Conservation (phyloP, 1,140 invertebrate genomes). For the Drosophila cardini region DNA sequence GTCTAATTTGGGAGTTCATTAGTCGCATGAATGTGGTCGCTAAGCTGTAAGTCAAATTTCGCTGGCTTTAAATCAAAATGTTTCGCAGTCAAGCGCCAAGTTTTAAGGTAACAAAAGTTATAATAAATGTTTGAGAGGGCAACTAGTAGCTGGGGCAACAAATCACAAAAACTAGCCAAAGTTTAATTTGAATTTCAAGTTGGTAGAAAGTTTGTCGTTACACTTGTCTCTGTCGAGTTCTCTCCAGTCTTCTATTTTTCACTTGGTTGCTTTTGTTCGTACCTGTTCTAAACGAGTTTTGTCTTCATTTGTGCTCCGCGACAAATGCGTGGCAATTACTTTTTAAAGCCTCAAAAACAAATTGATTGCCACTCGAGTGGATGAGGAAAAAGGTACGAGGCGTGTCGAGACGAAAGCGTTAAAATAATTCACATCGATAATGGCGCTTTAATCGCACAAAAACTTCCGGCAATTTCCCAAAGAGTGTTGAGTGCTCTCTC, state of each 20-base stretch:
- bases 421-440: slow-evolving; percentile 83
- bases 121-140: slow-evolving; percentile 57
- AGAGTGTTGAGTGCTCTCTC: slow-evolving; percentile 69
- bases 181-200: slow-evolving; percentile 82
- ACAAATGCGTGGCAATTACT: slow-evolving; percentile 78
- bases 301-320: slow-evolving; percentile 33
- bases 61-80: slow-evolving; percentile 17
- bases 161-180: slow-evolving; percentile 72
- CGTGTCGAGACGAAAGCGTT: slow-evolving; percentile 42
- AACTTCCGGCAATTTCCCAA: slow-evolving; percentile 79
- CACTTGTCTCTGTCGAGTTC: neutral
- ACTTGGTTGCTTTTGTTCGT: slow-evolving; percentile 12
- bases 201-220: slow-evolving; percentile 54
- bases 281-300: slow-evolving; percentile 39
- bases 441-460: slow-evolving; percentile 78
- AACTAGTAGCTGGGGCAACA: slow-evolving; percentile 40
- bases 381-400: slow-evolving; percentile 12
- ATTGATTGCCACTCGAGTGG: slow-evolving; percentile 68
- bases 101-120: slow-evolving; percentile 43
- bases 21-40: slow-evolving; percentile 31
- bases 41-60: slow-evolving; percentile 31
- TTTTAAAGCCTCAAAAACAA: slow-evolving; percentile 69
- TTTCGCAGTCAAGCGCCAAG: neutral
- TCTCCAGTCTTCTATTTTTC: neutral
- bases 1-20: slow-evolving; percentile 58